phyloP scores from a whole-genome alignment of 2,113 vertebrate species.

The Megatriorchis doriae region DNA sequence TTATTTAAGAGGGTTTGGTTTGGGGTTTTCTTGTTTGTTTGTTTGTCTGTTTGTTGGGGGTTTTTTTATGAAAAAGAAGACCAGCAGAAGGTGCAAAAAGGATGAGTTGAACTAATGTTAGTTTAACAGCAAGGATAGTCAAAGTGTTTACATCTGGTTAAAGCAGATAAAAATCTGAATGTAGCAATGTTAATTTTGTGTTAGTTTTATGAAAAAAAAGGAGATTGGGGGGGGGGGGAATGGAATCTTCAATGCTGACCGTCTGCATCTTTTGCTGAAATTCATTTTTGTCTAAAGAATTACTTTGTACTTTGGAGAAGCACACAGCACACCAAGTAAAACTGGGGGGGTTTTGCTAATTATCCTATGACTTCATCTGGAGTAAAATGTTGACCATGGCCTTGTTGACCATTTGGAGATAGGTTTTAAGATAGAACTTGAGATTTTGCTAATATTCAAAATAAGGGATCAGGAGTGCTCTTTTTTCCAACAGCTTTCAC shows the following conservation, averaged over 20 bases:
- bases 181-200: background rate
- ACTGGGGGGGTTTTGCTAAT: background rate
- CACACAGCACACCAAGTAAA: background rate
- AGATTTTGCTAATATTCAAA: background rate
- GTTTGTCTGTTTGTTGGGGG: no score
- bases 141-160: background rate
- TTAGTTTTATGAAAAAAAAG: background rate
- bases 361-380: background rate
- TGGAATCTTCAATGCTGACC: background rate
- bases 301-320: background rate
- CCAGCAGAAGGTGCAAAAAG: background rate
- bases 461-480: rapidly evolving
- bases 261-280: background rate
- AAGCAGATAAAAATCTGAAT: background rate
- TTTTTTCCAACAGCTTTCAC: background rate
- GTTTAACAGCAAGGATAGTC: background rate
- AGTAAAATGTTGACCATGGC: background rate
- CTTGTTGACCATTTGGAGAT: background rate
- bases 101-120: background rate
- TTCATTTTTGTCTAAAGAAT: background rate
- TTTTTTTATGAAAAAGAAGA: background rate
- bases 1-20: background rate
- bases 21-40: no score
- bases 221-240: rapidly evolving
- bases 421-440: background rate